Base-by-base conservation (phyloP, 2,888 invertebrate genomes). In the Bellardia pandia region DNA sequence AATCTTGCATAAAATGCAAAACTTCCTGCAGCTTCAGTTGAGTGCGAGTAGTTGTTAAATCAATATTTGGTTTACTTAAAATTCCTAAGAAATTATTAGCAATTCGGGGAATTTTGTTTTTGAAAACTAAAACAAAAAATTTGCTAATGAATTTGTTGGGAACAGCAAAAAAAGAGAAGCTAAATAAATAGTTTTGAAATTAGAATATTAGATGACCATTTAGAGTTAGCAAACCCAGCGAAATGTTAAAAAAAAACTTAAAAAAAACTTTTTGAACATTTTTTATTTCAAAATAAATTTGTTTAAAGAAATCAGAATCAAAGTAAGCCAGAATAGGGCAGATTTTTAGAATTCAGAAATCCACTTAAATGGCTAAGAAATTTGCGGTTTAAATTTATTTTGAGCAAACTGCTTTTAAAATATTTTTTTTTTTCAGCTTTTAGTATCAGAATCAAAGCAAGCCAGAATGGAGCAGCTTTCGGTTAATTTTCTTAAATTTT, bases 1-100 rank as follows among this genome's bases (percentile, higher is more conserved):
- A 64, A 71, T 71, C 37, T 72, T 84, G 72, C 77, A 78, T 53
- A 71, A 71, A 66, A 58, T 84, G 76, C 85, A 85, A 80, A 79
- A 64, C 51, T 37, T 51, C 33, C 23, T 37, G 6, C 58, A 81
- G 58, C 23, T 42, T 75, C 23, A 58, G 58, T 66, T 48, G 30
- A 9, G 62, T 51, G 37, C 37, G 68, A 62, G 80, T 80, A 23
- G 23, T 23, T 23, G 23, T 23, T 23, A 85, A 80, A 84, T 84
- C 84, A 78, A 84, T 84, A 84, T 78, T 72, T 84, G 72, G 37
- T 71, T 71, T 51, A 62, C 56, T 51, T 37, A 66, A 71, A 83
- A 72, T 84, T 84, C 84, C 9, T 2, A 66, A 78, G 84, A 84
- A 84, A 66, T 72, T 84, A 45, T 71, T 64, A 56, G 30, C 2